A percentile compares a stretch with the other conserved stretches of the same genome.
phyloP scores from a whole-genome alignment of 2,797 vertebrate species.

The Triplophysa yarkandensis region DNA sequence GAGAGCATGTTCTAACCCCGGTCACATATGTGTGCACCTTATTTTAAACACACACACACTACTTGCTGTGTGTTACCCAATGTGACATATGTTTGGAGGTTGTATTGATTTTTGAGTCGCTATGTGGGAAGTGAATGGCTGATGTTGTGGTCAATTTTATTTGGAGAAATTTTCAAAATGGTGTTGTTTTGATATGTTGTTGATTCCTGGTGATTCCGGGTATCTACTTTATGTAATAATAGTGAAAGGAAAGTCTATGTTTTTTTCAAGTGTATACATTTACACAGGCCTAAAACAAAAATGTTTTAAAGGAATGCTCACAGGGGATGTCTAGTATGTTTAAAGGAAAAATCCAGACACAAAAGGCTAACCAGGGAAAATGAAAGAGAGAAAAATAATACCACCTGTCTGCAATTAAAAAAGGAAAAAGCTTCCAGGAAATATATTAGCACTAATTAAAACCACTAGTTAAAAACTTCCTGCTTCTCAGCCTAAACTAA shows the following conservation, averaged over 20 bases:
- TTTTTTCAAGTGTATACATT: not conserved
- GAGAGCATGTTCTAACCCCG: slow-evolving; percentile 48
- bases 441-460: slow-evolving; percentile 99
- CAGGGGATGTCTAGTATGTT: slow-evolving; percentile 38
- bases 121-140: slow-evolving; percentile 10
- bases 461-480: slow-evolving; percentile 99
- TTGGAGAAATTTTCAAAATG: slow-evolving; percentile 11
- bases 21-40: slow-evolving; percentile 43
- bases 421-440: slow-evolving; percentile 89
- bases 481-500: slow-evolving; percentile 84
- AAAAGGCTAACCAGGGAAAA: slow-evolving; percentile 26
- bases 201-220: not conserved
- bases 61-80: slow-evolving; percentile 22
- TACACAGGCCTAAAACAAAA: not conserved
- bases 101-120: slow-evolving; percentile 28
- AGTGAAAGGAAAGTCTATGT: not conserved
- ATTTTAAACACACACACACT: slow-evolving; percentile 21
- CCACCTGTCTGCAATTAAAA: slow-evolving; percentile 99
- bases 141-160: not conserved
- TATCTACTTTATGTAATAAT: not conserved
- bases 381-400: slow-evolving; percentile 61
- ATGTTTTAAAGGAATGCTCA: not conserved
- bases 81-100: slow-evolving; percentile 36
- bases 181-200: slow-evolving; percentile 1
- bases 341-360: slow-evolving; percentile 34